A percentile compares a stretch with the other conserved stretches of the same genome.
Evolutionary conservation across 2,797 vertebrate genomes (phyloP).

Genomic region (Denticeps clupeoides): DNA sequence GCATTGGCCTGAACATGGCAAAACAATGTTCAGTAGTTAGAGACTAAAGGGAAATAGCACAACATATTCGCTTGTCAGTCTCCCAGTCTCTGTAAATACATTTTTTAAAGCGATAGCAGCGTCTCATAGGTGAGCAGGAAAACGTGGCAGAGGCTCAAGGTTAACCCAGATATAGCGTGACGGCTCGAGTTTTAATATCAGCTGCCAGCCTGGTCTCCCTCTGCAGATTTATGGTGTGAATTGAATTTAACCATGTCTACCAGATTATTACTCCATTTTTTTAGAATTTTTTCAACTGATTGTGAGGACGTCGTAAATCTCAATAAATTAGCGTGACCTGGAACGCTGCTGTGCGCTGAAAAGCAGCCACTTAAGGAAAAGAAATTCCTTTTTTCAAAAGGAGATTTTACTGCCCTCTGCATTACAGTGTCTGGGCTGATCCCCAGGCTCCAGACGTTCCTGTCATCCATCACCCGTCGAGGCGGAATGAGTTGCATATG

Average conservation of each 20-base stretch:
- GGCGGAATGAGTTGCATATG: slow-evolving; percentile 17
- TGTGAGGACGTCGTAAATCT: slow-evolving; percentile 26
- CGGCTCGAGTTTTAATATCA: slow-evolving; percentile 17
- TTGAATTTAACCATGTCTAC: slow-evolving; percentile 20
- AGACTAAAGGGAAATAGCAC: no score
- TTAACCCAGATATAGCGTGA: slow-evolving; percentile 32
- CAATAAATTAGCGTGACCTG: slow-evolving; percentile 19
- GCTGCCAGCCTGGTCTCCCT: slow-evolving; percentile 14
- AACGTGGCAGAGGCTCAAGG: slow-evolving; percentile 17
- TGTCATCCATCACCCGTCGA: slow-evolving; percentile 25
- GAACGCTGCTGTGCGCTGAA: slow-evolving; percentile 10
- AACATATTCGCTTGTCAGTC: no score
- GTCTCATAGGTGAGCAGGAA: not conserved
- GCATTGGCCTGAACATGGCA: no score
- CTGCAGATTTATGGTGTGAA: slow-evolving; percentile 27
- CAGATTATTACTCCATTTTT: slow-evolving; percentile 11
- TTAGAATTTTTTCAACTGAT: slow-evolving; percentile 6
- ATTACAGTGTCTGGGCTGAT: slow-evolving; percentile 21
- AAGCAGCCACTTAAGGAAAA: slow-evolving; percentile 31
- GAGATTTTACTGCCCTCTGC: slow-evolving; percentile 14
- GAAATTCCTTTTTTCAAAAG: slow-evolving; percentile 19
- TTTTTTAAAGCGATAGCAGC: slow-evolving; percentile 9
- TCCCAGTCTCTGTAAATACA: not conserved
- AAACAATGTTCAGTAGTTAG: not conserved
- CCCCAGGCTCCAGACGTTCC: slow-evolving; percentile 12